A percentile compares a stretch with the other conserved stretches of the same genome.
phyloP scores from a whole-genome alignment of 2,888 invertebrate genomes.

The Pocota personata region DNA sequence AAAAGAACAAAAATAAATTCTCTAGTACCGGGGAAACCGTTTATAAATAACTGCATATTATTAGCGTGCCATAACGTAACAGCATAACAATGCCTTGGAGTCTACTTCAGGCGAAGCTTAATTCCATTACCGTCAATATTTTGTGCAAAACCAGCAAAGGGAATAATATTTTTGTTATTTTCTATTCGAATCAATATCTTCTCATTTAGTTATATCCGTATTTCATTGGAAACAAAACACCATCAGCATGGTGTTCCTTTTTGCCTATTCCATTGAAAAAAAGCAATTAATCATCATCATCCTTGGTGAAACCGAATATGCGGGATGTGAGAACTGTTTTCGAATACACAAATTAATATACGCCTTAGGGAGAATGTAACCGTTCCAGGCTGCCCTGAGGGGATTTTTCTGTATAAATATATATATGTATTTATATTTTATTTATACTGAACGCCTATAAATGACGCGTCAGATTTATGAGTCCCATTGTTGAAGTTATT shows the following conservation, averaged over 20 bases:
- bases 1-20: background rate
- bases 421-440: too few relatives aligned
- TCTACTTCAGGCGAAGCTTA: background rate
- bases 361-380: background rate
- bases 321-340: background rate
- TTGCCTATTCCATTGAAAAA: background rate
- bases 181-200: background rate
- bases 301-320: background rate
- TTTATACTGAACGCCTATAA: background rate
- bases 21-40: too few relatives aligned
- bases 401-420: background rate
- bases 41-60: too few relatives aligned
- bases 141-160: background rate
- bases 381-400: background rate
- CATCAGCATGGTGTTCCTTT: background rate
- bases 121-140: background rate
- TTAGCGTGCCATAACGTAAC: background rate
- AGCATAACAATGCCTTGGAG: background rate
- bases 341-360: background rate
- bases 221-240: background rate
- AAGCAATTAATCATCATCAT: slow-evolving; percentile 13
- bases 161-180: background rate
- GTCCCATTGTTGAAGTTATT: background rate
- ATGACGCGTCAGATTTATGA: slow-evolving; percentile 2
- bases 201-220: background rate